These are phyloP conservation scores for Phataginus tricuspis DNA, from an alignment of 2,797 vertebrate genomes.

Conservation along the genomic window DNA sequence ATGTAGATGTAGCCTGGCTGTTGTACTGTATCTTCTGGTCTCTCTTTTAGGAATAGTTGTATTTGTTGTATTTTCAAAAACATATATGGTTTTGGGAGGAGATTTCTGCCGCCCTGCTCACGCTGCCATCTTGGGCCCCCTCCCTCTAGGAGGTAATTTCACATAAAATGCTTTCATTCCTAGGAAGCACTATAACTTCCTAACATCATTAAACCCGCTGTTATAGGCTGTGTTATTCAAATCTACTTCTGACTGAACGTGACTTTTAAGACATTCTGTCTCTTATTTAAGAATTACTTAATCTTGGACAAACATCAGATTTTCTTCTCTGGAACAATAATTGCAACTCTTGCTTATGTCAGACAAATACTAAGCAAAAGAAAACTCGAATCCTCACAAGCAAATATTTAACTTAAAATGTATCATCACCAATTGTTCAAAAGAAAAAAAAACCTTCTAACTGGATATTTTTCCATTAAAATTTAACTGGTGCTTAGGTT, in stretches of 20 bases:
- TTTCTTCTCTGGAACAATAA: background rate
- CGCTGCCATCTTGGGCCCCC: too few relatives aligned
- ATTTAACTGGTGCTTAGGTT: constrained; percentile 1
- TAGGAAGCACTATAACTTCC: background rate
- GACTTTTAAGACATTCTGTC: background rate
- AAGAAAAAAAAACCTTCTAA: background rate
- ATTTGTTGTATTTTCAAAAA: too few relatives aligned
- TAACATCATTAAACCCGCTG: background rate
- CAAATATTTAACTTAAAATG: background rate
- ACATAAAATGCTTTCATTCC: background rate
- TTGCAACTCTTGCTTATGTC: background rate
- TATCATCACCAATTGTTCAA: background rate
- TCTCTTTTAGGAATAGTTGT: too few relatives aligned
- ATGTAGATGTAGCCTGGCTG: too few relatives aligned
- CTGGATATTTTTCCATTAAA: background rate
- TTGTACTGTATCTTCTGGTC: too few relatives aligned
- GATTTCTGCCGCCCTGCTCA: too few relatives aligned
- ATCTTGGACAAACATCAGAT: background rate
- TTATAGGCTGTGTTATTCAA: background rate
- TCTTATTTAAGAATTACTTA: background rate
- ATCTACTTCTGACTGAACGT: background rate
- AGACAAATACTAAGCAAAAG: background rate
- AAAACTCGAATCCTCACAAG: background rate
- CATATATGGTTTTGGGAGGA: too few relatives aligned
- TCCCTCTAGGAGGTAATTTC: background rate